Conservation (phyloP, 2,113 vertebrate species). For the Excalfactoria chinensis region DNA sequence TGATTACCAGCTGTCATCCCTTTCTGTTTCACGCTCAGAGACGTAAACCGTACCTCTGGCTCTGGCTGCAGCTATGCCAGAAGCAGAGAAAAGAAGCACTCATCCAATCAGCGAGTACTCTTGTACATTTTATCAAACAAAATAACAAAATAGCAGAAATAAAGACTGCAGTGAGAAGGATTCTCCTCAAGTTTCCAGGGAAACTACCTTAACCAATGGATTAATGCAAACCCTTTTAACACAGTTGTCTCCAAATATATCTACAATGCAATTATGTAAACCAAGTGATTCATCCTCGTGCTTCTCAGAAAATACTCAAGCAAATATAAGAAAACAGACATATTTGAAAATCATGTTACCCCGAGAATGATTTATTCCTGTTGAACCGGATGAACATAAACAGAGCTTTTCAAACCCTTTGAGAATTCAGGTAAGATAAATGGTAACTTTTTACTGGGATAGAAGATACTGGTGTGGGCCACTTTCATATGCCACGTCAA, state of each 20-base stretch:
- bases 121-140: background rate
- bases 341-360: background rate
- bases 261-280: background rate
- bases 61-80: background rate
- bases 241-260: background rate
- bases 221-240: background rate
- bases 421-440: background rate
- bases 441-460: background rate
- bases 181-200: background rate
- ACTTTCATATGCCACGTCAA: background rate
- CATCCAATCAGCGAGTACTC: background rate
- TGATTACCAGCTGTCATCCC: background rate
- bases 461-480: background rate
- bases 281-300: background rate
- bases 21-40: background rate
- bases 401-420: background rate
- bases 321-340: background rate
- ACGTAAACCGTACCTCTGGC: background rate
- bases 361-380: background rate
- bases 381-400: background rate
- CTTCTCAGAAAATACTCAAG: background rate
- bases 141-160: background rate
- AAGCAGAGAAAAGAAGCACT: background rate
- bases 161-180: background rate
- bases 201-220: background rate